These are phyloP conservation scores for Cisticola juncidis DNA, from an alignment of 2,113 vertebrate species.

Conservation along the genomic window DNA sequence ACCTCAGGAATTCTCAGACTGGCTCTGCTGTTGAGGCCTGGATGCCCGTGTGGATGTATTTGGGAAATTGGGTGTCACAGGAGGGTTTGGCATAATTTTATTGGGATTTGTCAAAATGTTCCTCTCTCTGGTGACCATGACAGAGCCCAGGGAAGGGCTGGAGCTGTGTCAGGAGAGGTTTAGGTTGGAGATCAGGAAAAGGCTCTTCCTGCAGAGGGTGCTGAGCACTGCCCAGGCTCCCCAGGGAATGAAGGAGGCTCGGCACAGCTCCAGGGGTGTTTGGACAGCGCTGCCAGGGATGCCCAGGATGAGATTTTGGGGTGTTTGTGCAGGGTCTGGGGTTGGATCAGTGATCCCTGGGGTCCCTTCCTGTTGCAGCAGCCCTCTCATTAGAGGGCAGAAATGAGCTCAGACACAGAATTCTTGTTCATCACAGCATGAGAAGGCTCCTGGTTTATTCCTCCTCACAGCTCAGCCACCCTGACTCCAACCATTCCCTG, in stretches of 20 bases:
- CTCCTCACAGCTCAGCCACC: no score
- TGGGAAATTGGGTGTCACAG: neutral
- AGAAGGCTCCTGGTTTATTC: no score
- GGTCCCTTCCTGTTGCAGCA: neutral
- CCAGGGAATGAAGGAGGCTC: neutral
- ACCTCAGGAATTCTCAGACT: neutral
- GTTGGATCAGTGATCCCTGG: neutral
- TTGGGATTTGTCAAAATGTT: neutral
- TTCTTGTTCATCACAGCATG: no score
- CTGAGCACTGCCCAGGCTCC: neutral
- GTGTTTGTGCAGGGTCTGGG: neutral
- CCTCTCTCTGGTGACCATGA: neutral
- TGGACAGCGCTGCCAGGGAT: rapidly evolving
- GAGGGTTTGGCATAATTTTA: neutral
- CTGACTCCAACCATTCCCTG: no score
- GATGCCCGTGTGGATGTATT: rapidly evolving
- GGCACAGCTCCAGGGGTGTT: neutral
- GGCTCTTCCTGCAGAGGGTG: neutral
- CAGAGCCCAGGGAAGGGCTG: neutral
- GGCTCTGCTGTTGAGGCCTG: neutral
- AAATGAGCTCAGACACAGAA: no score
- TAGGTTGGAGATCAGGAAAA: neutral
- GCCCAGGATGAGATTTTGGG: neutral
- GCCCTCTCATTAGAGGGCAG: no score
- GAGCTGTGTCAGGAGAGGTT: neutral